Percentiles rank a stretch among this genome's conserved stretches.
Conservation (phyloP, 2,888 invertebrate species). For the Agriopis aurantiaria region DNA sequence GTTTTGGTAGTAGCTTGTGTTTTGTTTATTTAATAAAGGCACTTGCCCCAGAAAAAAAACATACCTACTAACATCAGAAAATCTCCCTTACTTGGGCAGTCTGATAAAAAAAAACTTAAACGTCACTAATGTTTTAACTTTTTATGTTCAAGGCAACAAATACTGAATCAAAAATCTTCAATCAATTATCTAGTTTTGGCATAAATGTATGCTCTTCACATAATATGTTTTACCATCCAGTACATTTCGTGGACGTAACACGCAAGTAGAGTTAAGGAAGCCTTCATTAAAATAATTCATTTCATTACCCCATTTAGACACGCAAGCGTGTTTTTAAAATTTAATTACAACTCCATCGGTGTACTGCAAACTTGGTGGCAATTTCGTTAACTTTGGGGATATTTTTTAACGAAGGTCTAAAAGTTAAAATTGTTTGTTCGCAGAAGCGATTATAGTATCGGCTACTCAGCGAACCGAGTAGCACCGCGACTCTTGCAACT, state of each 20-base stretch:
- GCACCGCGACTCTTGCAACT: not conserved
- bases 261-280: constrained; percentile 49
- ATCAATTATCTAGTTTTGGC: not conserved
- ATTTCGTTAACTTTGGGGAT: constrained; percentile 14
- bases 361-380: constrained; percentile 15
- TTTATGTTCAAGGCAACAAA: no score
- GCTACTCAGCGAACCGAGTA: not conserved
- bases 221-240: constrained; percentile 8
- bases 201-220: not conserved
- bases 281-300: constrained; percentile 79
- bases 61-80: no score
- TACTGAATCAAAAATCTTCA: no score
- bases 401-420: constrained; percentile 13
- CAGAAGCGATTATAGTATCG: not conserved
- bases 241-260: constrained; percentile 36
- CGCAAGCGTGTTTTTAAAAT: constrained; percentile 72
- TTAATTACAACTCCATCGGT: constrained; percentile 55
- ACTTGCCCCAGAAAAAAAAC: no score
- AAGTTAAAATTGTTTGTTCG: not conserved
- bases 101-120: no score
- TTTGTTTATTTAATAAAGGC: no score
- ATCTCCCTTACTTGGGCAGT: no score
- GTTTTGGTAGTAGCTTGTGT: no score
- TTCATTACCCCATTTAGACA: constrained; percentile 73
- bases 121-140: no score